Evolutionary conservation across 2,797 vertebrate species (phyloP), one percentile per base, ranked within the genome.

Genomic region (Eulemur mongoz): DNA sequence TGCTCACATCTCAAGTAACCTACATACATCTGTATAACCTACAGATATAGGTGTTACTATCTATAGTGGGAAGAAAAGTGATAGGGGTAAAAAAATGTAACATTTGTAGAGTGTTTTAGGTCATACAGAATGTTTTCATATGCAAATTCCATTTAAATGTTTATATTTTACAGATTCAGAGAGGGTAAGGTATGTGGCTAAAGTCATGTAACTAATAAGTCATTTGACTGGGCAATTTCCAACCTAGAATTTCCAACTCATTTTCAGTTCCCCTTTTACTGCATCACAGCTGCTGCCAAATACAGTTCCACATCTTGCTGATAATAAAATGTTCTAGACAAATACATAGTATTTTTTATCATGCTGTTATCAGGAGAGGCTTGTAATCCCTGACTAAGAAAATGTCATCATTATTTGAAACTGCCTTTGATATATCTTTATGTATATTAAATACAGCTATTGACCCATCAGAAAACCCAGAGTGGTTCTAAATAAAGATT

Each of bases 361-460:
- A 82, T 54, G 54, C 48, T 69, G 1, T 83, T 89, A 43, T 63
- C 30, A 69, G 7, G 25, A 89, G 10, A 14, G 38, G 7, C 2
- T 95, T 18, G 9, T 48, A 79, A 85, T 38, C 25, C 30, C 50
- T 93, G 48, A 45, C 18, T 86, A 88, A 94, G 79, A 90, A 97
- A 97, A 94, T 54, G 43, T 6, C 94, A 38, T 67, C 92, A 94
- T 61, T 95, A 97, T 96, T 96, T 79, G 73, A 97, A 98, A 95
- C 14, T 92, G 79, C 38, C 7, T 97, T 95, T 95, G 86, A 84
- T 65, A 30, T 83, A 35, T 93, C 81, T 92, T 96, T 94, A 93
- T 20, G 81, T 85, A 32, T 94, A 96, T 76, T 87, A 73, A 95
- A 88, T 86, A 50, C 67, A 88, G 59, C 13, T 95, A 43, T 96